Conservation (phyloP, 2,797 vertebrate species). For the Oryzias sinensis region DNA sequence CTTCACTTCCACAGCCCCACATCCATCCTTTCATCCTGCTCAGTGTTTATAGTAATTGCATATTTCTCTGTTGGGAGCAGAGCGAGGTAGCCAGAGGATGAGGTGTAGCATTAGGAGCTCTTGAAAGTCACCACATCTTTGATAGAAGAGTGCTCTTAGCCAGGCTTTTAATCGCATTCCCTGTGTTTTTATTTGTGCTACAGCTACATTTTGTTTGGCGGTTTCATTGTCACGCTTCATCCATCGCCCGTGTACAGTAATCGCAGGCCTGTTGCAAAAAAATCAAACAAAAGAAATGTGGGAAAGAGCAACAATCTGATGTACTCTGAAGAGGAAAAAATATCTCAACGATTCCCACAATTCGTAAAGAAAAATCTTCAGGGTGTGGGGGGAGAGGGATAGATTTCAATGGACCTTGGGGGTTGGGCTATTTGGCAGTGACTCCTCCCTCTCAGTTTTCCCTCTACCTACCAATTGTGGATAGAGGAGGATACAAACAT, state of each 20-base stretch:
- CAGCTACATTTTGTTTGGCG: conserved; percentile 3
- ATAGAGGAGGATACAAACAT: too few species aligned
- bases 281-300: too few species aligned
- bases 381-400: too few species aligned
- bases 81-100: conserved; percentile 17
- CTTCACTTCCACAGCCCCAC: background rate
- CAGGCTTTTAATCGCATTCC: background rate
- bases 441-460: too few species aligned
- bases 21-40: conserved; percentile 36
- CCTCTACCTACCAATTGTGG: too few species aligned
- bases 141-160: background rate
- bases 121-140: conserved; percentile 19
- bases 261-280: too few species aligned
- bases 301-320: too few species aligned
- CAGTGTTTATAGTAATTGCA: conserved; percentile 16
- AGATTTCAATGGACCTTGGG: too few species aligned
- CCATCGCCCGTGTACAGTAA: background rate
- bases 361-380: too few species aligned
- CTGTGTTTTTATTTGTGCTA: background rate
- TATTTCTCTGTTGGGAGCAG: conserved; percentile 1
- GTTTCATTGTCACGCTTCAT: background rate
- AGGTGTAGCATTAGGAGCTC: conserved; percentile 2
- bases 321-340: too few species aligned
- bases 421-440: too few species aligned
- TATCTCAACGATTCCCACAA: too few species aligned